A percentile compares a stretch with the other conserved stretches of the same genome.
phyloP scores from a whole-genome alignment of 1,140 invertebrate genomes.

The Papilio dardanus region DNA sequence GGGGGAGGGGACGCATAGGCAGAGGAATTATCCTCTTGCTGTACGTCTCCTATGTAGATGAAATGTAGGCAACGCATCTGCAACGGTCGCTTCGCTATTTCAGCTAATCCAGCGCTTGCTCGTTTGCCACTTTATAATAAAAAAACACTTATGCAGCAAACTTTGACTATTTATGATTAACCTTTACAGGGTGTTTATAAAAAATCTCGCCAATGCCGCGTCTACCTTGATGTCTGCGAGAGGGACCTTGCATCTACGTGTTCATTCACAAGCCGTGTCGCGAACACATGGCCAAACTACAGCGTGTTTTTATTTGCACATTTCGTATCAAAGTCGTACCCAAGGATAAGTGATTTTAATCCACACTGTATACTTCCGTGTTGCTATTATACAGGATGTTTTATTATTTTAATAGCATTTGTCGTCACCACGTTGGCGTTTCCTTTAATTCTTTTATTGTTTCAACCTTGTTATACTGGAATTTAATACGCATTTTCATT shows the following conservation, averaged over 20 bases:
- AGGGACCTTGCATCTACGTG: slow-evolving; percentile 19
- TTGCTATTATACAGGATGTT: slow-evolving; percentile 24
- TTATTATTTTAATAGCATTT: slow-evolving; percentile 3
- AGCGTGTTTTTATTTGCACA: slow-evolving; percentile 32
- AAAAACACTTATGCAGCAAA: background rate
- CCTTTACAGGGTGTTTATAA: slow-evolving; percentile 4
- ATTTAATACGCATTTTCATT: slow-evolving; percentile 25
- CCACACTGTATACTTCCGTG: slow-evolving; percentile 26
- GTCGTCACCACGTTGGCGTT: slow-evolving; percentile 18
- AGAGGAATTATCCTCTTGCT: too few relatives aligned
- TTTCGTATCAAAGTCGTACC: slow-evolving; percentile 18
- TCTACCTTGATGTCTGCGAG: slow-evolving; percentile 24
- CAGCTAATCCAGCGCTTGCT: too few relatives aligned
- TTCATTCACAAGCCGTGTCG: slow-evolving; percentile 27
- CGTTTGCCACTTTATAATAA: too few relatives aligned
- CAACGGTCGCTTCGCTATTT: too few relatives aligned
- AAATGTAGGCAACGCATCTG: too few relatives aligned
- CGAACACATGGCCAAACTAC: background rate
- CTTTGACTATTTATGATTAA: slow-evolving; percentile 20
- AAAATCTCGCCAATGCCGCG: background rate
- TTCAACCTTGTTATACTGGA: slow-evolving; percentile 35
- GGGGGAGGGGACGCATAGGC: too few relatives aligned
- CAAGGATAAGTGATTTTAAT: slow-evolving; percentile 34
- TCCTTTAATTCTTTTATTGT: slow-evolving; percentile 37
- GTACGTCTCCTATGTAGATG: too few relatives aligned